Evolutionary conservation across 2,888 invertebrate genomes (phyloP).

Genomic region (Campoletis raptor): DNA sequence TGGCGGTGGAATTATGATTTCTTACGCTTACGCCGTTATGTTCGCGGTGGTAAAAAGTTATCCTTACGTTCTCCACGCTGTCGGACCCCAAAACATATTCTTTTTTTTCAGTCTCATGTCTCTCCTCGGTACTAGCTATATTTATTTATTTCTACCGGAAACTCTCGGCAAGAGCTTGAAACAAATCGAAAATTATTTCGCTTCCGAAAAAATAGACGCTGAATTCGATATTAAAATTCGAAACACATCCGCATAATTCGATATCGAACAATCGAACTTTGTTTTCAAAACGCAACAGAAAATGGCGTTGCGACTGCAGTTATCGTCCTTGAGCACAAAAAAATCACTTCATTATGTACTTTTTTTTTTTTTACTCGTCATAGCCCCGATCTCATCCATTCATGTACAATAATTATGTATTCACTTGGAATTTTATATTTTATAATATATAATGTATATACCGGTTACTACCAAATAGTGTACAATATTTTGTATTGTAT

Average conservation of each 20-base stretch:
- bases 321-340: not conserved
- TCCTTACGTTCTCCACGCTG: conserved; percentile 84
- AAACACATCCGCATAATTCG: not conserved
- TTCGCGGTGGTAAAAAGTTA: conserved; percentile 86
- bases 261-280: not conserved
- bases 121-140: conserved; percentile 84
- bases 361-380: not conserved
- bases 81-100: conserved; percentile 85
- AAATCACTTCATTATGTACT: not conserved
- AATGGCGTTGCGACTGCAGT: not conserved
- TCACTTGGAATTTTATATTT: not conserved
- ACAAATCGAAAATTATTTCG: conserved; percentile 86
- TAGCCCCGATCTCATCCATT: not conserved
- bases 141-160: conserved; percentile 86
- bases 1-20: conserved; percentile 86
- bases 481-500: conserved; percentile 5
- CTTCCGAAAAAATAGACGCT: not conserved
- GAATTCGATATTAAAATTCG: not conserved
- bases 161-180: conserved; percentile 86
- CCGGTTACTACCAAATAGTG: not conserved
- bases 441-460: not conserved
- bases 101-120: conserved; percentile 85
- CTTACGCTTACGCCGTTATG: conserved; percentile 86
- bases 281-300: not conserved
- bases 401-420: not conserved